Evolutionary conservation across 2,797 vertebrate genomes (phyloP).

Genomic region (Spondyliosoma cantharus): DNA sequence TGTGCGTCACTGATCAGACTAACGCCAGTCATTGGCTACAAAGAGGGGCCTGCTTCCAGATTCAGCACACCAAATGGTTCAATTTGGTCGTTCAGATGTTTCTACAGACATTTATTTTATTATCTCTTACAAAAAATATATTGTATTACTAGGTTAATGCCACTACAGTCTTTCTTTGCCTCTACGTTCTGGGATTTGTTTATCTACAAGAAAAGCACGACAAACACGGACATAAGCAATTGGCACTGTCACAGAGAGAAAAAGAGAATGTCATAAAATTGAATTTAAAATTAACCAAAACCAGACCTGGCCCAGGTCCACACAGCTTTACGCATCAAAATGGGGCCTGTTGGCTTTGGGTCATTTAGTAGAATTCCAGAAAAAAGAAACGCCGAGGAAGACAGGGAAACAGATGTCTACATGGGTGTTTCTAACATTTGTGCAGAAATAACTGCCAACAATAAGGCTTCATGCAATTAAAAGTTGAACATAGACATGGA

Average conservation of each 20-base stretch:
- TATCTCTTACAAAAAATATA: too few species aligned
- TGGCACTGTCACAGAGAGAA: neutral
- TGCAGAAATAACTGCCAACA: neutral
- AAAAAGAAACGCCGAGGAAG: neutral
- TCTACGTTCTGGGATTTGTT: neutral
- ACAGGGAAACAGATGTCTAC: neutral
- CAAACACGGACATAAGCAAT: neutral
- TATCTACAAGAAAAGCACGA: neutral
- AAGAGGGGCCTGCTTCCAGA: too few species aligned
- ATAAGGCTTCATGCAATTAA: conserved; percentile 17
- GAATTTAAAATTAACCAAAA: neutral
- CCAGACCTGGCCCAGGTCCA: neutral
- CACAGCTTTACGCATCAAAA: neutral
- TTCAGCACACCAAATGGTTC: too few species aligned
- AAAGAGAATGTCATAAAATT: neutral
- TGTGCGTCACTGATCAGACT: neutral
- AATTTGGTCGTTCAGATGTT: too few species aligned
- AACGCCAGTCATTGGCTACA: neutral
- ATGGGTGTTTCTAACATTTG: neutral
- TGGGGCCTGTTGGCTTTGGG: neutral
- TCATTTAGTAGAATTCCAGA: neutral
- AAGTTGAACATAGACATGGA: neutral
- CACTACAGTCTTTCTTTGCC: too few species aligned
- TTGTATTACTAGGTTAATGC: too few species aligned
- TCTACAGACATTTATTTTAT: too few species aligned